Evolutionary conservation across 1,140 invertebrate species (phyloP), one percentile per base, ranked within the genome.

Genomic region (Macrotrachela quadricornifera): DNA sequence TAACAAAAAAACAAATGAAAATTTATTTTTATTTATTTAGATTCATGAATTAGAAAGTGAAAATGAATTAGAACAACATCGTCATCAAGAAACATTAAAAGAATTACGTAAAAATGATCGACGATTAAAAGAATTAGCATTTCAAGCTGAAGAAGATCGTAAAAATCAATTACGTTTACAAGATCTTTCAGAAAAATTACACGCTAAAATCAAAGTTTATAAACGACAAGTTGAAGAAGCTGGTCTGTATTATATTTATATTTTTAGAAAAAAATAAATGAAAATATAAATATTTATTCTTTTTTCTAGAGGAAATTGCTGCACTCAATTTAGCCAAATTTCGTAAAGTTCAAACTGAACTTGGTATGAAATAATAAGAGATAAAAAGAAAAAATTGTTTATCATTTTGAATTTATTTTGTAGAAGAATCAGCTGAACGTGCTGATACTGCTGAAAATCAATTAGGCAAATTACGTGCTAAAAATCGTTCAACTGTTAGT

Each of bases 171-270:
- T 92, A 68, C 81, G 86, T 64, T 85, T 92, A 79, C 86, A 92
- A 73, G 88, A 94, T 74, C 78, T 95, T 59, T 86, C 94, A 60
- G 91, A 96, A 75, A 95, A 94, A 78, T 79, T 96, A 50, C 88
- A 95, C 77, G 82, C 87, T 73, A 97, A 96, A 79, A 92, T 96
- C 77, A 94, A 94, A 78, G 87, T 85, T 58, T 95, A 94, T 80
- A 95, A 94, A 81, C 83, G 87, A 74, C 90, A 95, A 77, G 91
- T 95, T 64, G 91, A 95, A 68, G 90, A 96, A 71, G 88, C 90
- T 59, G 77, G 68, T 30, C 8, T 30, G 21, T 30, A 4, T 30
- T n/a, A n/a, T n/a, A n/a, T n/a, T n/a, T n/a, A n/a, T n/a, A n/a
- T n/a, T 57, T 50, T 40, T 10, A 10, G 10, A 14, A 40, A 40